Percentiles rank a stretch among this genome's conserved stretches.
These are phyloP conservation scores for Theonella swinhoei DNA, from an alignment of 37 sponge, comb jelly and placozoan genomes.

Conservation along the genomic window DNA sequence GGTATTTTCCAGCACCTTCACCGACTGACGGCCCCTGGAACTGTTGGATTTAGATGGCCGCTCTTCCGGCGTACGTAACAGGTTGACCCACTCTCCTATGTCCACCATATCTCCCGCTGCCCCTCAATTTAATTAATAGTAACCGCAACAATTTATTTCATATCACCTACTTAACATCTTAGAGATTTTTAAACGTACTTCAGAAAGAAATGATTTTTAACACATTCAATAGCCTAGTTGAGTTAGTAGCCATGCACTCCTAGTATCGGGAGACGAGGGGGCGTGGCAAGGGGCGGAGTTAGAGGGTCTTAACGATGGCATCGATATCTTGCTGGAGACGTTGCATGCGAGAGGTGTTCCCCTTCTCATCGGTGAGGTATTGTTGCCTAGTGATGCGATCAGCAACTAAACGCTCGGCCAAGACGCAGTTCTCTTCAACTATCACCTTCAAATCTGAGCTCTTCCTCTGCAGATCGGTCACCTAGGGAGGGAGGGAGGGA, in stretches of 20 bases:
- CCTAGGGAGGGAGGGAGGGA: background rate
- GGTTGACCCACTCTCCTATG: background rate
- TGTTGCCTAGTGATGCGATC: constrained; percentile 14
- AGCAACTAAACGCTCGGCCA: constrained; percentile 46
- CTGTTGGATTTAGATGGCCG: too few relatives aligned
- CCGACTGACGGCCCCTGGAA: background rate
- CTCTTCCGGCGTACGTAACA: background rate
- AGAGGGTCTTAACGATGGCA: constrained; percentile 24
- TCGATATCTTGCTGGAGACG: constrained; percentile 21
- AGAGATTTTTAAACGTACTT: too few relatives aligned
- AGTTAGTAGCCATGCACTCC: too few relatives aligned
- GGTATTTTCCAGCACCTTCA: constrained; percentile 13
- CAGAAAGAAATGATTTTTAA: background rate
- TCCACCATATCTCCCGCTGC: background rate
- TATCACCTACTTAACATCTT: too few relatives aligned
- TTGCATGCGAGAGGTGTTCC: background rate
- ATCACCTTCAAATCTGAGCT: constrained; percentile 5
- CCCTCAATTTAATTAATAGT: too few relatives aligned
- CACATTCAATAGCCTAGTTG: background rate
- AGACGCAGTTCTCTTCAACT: constrained; percentile 23
- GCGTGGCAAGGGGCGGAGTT: background rate
- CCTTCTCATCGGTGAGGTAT: constrained; percentile 40
- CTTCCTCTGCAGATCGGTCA: constrained; percentile 57
- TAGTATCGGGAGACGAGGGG: too few relatives aligned
- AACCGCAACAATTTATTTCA: too few relatives aligned